phyloP scores from a whole-genome alignment of 2,888 invertebrate genomes.

The Salticus scenicus region DNA sequence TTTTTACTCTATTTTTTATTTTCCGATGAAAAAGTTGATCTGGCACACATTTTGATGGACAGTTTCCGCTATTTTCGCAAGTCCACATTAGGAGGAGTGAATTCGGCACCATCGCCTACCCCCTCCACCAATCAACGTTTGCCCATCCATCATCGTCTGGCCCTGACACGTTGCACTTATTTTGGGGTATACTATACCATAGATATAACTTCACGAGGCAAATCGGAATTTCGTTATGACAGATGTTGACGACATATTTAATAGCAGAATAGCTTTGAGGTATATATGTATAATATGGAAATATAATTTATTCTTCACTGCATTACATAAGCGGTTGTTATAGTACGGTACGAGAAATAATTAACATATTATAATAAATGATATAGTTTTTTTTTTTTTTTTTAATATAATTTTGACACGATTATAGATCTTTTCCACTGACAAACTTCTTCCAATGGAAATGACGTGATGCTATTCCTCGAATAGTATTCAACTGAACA shows the following conservation, averaged over 20 bases:
- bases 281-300: too few species aligned
- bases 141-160: constrained; percentile 59
- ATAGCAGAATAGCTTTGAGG: not conserved
- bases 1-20: not conserved
- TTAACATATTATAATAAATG: too few species aligned
- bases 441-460: too few species aligned
- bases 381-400: too few species aligned
- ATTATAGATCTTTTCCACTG: too few species aligned
- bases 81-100: constrained; percentile 49
- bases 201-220: constrained; percentile 13
- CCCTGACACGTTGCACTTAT: constrained; percentile 58
- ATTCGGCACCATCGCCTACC: constrained; percentile 29
- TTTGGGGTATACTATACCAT: constrained; percentile 40
- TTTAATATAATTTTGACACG: too few species aligned
- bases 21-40: constrained; percentile 41
- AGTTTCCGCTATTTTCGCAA: constrained; percentile 37
- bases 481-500: too few species aligned
- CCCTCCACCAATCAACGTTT: constrained; percentile 49
- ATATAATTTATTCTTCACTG: too few species aligned
- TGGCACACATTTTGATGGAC: constrained; percentile 42
- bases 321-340: too few species aligned
- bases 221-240: constrained; percentile 54
- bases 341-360: too few species aligned
- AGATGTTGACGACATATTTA: constrained; percentile 58
- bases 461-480: too few species aligned